Evolutionary conservation across 1,140 invertebrate species (phyloP).

Genomic region (Rhizoglyphus robini): DNA sequence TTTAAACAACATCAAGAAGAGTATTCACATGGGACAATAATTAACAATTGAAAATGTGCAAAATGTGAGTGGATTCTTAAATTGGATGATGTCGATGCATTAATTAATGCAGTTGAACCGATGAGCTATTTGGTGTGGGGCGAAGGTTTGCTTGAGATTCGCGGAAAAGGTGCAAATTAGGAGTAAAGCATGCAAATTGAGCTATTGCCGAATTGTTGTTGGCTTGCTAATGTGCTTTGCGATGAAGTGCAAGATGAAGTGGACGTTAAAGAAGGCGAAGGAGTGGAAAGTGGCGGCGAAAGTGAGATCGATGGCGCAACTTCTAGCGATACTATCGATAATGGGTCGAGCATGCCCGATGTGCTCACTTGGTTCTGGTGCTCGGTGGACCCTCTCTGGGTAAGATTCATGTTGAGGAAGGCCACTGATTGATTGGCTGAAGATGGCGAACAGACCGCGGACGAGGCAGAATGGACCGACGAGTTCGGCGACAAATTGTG

Average conservation of each 20-base stretch:
- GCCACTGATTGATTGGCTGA: not conserved
- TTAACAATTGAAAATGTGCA: too few relatives aligned
- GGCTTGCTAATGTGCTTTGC: not conserved
- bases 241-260: not conserved
- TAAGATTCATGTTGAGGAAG: not conserved
- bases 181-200: conserved; percentile 5
- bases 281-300: not conserved
- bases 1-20: too few relatives aligned
- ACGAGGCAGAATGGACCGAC: not conserved
- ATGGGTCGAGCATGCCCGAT: not conserved
- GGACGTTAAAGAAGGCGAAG: not conserved
- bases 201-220: not conserved
- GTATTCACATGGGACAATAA: too few relatives aligned
- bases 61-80: too few relatives aligned
- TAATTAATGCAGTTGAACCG: too few relatives aligned
- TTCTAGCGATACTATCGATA: not conserved
- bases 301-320: conserved; percentile 6
- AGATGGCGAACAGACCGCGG: not conserved
- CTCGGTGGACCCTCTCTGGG: not conserved
- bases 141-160: too few relatives aligned
- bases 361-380: not conserved
- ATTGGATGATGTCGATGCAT: too few relatives aligned
- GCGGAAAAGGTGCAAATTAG: too few relatives aligned
- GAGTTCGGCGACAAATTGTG: not conserved
- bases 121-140: too few relatives aligned